Base-by-base conservation (phyloP, 2,113 vertebrate species). In the Oxyura jamaicensis region DNA sequence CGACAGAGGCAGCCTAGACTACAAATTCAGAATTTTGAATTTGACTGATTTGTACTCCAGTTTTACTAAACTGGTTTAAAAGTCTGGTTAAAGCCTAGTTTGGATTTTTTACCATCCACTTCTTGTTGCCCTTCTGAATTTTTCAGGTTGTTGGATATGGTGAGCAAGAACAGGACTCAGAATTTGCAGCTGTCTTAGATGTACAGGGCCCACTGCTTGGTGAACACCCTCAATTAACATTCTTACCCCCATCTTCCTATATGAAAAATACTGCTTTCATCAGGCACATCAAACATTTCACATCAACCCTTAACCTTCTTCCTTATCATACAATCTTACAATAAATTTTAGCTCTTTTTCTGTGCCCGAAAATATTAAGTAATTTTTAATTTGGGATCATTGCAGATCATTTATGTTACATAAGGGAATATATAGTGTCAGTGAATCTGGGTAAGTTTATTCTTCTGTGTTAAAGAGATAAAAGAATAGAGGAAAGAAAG, bases 241-340 rank as follows among this genome's bases (percentile, higher is more conserved):
- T 99, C 96, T 97, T 99, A 86, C 96, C 97, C 1, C 63, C 96
- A 26, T 98, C 98, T 15, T 90, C 98, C 21, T 46, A 94, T 12
- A 97, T 98, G 76, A 85, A 89, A 35, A 95, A 98, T 15, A 80
- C 94, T 50, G 69, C 89, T 25, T 96, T 97, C 79, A 98, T 99
- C 92, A 97, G 91, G 3, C 98, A 99, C 94, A 98, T 99, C 97
- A 98, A 98, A 79, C 94, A 97, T 53, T 99, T 99, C 97, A 99
- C 98, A 77, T 97, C 98, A 69, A 96, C 96, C 35, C 98, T 99
- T 71, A 96, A 92, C 53, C 98, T 99, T 63, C 97, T 98, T 96
- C 98, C 98, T 14, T 98, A 98, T 97, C 98, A 99, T 96, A 99
- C 99, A 92, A 98, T 99, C 97, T 98, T 99, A 93, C 96, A 97